phyloP scores from a whole-genome alignment of 2,113 vertebrate species.

The Rhipidura dahli region DNA sequence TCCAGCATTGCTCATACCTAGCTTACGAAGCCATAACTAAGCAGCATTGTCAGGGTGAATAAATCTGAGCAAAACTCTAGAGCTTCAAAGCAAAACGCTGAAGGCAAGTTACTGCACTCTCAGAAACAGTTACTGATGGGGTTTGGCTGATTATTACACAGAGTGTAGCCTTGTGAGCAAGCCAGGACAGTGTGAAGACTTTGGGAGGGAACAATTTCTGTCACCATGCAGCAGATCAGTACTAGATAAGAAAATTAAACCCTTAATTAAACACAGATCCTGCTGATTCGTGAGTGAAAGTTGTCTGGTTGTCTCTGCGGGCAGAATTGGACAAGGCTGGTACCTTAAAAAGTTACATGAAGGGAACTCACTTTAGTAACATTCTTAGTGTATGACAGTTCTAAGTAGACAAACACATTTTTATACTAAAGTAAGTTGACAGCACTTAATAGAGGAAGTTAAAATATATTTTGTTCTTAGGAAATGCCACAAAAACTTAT shows the following conservation, averaged over 20 bases:
- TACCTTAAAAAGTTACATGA: background rate
- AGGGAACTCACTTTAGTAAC: background rate
- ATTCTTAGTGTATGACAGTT: background rate
- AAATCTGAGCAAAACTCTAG: conserved; percentile 7
- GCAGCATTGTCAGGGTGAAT: conserved; percentile 39
- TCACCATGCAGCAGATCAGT: background rate
- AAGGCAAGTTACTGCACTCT: conserved; percentile 32
- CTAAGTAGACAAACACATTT: background rate
- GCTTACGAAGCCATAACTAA: background rate
- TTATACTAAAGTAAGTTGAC: background rate
- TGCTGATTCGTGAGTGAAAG: background rate
- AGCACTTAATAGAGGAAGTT: background rate
- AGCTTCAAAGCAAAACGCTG: conserved; percentile 13
- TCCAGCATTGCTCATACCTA: background rate
- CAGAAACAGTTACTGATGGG: background rate
- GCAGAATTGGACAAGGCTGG: background rate
- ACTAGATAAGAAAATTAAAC: background rate
- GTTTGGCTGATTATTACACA: conserved; percentile 21
- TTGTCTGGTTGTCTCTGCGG: background rate
- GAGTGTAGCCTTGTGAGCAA: background rate
- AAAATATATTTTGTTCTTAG: background rate
- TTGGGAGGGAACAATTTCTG: background rate
- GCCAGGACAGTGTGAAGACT: background rate
- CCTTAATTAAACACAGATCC: background rate
- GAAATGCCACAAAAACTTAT: background rate